Evolutionary conservation across 2,113 vertebrate species (phyloP).

Genomic region (Oreochromis tanganicae): DNA sequence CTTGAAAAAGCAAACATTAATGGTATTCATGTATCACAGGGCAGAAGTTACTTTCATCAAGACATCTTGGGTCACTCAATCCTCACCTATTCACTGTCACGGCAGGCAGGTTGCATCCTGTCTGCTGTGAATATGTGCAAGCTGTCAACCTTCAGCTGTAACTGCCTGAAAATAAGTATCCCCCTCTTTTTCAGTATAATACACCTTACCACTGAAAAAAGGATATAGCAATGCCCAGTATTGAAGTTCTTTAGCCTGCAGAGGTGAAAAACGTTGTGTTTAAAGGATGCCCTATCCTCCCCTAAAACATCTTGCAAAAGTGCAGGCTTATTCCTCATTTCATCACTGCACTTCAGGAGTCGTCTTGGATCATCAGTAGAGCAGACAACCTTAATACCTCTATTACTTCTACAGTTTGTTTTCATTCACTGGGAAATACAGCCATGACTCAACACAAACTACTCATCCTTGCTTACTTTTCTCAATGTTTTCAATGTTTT

Average conservation of each 20-base stretch:
- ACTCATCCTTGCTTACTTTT: neutral
- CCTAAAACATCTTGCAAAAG: slow-evolving; percentile 6
- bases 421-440: neutral
- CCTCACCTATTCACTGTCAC: neutral
- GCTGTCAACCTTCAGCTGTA: neutral
- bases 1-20: neutral
- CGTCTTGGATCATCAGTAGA: slow-evolving; percentile 19
- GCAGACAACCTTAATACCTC: slow-evolving; percentile 24
- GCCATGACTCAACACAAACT: neutral
- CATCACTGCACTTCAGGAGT: slow-evolving; percentile 17
- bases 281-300: neutral
- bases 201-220: neutral
- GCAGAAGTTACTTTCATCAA: slow-evolving; percentile 4
- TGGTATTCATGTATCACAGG: slow-evolving; percentile 11
- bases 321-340: slow-evolving; percentile 33
- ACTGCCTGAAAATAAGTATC: neutral
- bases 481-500: neutral
- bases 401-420: slow-evolving; percentile 34
- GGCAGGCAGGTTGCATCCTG: neutral
- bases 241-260: neutral
- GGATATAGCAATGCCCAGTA: neutral
- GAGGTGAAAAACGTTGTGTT: slow-evolving; percentile 6
- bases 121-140: slow-evolving; percentile 15
- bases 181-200: neutral
- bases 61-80: slow-evolving; percentile 11